Evolutionary conservation across 2,113 vertebrate species (phyloP).

Genomic region (Eudorcas thomsonii): DNA sequence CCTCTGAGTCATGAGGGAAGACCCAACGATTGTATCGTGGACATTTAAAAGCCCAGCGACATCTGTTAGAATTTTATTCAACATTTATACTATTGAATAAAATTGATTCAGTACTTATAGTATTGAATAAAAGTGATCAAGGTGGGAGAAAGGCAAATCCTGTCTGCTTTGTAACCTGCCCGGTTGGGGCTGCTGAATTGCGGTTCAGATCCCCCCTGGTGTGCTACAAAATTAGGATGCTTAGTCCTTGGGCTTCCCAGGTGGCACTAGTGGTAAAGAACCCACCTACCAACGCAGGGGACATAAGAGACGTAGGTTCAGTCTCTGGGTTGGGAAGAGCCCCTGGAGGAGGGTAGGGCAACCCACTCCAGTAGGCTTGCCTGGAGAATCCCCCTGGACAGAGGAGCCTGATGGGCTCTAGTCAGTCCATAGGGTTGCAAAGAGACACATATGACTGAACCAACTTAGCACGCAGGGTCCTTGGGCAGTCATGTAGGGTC

Average conservation of each 20-base stretch:
- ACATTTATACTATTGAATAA: neutral
- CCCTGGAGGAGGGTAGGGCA: neutral
- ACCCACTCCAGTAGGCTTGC: neutral
- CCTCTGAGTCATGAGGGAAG: neutral
- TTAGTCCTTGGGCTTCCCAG: neutral
- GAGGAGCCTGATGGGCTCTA: neutral
- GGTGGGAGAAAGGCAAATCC: neutral
- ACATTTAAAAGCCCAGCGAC: neutral
- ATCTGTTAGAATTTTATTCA: neutral
- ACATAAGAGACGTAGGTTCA: neutral
- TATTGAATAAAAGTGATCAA: neutral
- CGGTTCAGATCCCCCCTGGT: neutral
- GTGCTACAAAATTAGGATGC: neutral
- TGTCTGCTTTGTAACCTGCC: neutral
- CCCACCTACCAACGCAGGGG: neutral
- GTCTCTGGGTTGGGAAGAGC: neutral
- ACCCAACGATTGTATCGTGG: neutral
- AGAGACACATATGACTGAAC: neutral
- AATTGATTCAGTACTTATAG: neutral
- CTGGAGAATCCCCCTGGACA: neutral
- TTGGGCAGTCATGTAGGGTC: neutral
- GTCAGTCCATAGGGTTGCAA: neutral
- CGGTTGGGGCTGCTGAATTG: neutral
- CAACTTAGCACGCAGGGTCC: neutral
- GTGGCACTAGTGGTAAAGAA: neutral